These are phyloP conservation scores for Alosa alosa DNA, from an alignment of 2,113 vertebrate genomes.

Conservation along the genomic window DNA sequence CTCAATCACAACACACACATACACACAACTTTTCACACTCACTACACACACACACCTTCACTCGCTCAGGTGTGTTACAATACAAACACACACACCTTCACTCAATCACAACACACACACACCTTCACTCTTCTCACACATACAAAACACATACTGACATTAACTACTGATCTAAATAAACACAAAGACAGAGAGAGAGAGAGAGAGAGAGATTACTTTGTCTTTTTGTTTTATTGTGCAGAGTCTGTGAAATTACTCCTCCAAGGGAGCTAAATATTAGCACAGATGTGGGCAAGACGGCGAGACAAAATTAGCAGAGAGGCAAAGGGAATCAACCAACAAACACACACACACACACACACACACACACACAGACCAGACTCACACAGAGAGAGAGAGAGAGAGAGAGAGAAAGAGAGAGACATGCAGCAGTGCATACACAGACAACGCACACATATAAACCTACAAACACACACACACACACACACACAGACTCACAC, in stretches of 20 bases:
- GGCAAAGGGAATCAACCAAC: background rate
- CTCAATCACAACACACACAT: background rate
- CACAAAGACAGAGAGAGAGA: no score
- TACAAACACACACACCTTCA: no score
- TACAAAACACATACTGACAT: no score
- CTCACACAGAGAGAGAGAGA: background rate
- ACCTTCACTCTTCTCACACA: no score
- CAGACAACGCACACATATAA: background rate
- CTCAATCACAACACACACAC: no score
- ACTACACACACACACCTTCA: no score
- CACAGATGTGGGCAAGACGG: constrained; percentile 2
- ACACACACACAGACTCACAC: background rate
- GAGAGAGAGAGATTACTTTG: background rate
- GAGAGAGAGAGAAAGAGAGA: background rate
- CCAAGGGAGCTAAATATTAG: background rate
- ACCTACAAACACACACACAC: no score
- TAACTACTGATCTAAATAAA: no score
- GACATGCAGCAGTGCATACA: background rate
- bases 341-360: background rate
- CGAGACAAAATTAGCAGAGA: background rate
- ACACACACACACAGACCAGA: background rate
- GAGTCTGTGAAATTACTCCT: background rate
- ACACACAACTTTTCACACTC: background rate
- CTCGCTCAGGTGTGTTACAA: no score
- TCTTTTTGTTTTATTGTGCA: background rate